phyloP scores from a whole-genome alignment of 2,888 invertebrate genomes.

The Drosophila birchii region DNA sequence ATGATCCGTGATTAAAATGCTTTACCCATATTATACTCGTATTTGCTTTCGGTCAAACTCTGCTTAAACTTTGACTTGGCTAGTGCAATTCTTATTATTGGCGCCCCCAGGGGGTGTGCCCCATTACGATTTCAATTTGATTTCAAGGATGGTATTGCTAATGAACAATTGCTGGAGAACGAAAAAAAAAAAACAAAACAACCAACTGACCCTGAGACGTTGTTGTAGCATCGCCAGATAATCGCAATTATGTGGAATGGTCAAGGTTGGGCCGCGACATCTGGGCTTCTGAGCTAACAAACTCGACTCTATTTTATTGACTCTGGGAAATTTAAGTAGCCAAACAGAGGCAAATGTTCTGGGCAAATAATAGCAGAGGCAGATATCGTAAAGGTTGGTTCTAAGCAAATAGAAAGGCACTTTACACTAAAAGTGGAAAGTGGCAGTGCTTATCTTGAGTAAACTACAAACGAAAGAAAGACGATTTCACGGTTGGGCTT shows the following conservation, averaged over 20 bases:
- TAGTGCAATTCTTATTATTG: conserved; percentile 45
- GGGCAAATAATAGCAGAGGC: conserved; percentile 49
- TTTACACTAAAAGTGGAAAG: conserved; percentile 46
- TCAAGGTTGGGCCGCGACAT: conserved; percentile 65
- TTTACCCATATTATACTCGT: conserved; percentile 54
- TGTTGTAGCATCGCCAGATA: conserved; percentile 46
- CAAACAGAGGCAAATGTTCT: conserved; percentile 67
- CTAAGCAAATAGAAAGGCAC: conserved; percentile 58
- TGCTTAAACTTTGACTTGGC: conserved; percentile 59
- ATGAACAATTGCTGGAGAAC: conserved; percentile 39
- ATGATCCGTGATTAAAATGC: conserved; percentile 64
- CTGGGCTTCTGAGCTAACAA: conserved; percentile 42
- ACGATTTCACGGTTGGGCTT: conserved; percentile 9
- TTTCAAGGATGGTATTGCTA: conserved; percentile 69
- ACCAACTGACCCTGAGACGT: conserved; percentile 60
- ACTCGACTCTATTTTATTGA: conserved; percentile 61
- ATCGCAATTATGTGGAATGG: conserved; percentile 70
- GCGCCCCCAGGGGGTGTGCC: conserved; percentile 64
- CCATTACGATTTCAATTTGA: conserved; percentile 66
- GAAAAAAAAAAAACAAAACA: conserved; percentile 21
- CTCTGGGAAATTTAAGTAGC: conserved; percentile 66
- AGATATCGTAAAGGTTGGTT: conserved; percentile 19
- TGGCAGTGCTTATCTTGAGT: conserved; percentile 54
- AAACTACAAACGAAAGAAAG: conserved; percentile 30
- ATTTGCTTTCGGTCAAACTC: conserved; percentile 45